Base-by-base conservation (phyloP, 2,113 vertebrate genomes). In the Formicarius rufipectus region DNA sequence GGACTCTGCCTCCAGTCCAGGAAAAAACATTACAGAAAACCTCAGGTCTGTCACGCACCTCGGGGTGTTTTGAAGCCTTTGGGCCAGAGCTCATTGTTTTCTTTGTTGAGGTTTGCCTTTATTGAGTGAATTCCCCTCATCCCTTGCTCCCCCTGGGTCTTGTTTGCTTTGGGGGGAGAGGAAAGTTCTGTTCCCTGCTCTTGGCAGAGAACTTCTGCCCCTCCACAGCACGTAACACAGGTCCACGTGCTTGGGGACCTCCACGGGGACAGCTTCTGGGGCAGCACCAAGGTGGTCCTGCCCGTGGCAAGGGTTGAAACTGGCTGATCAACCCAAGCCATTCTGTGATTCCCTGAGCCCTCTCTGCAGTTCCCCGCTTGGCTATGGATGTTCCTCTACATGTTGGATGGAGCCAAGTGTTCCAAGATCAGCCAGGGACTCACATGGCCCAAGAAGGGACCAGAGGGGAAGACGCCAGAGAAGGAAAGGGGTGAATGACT, bases 191-290 rank as follows among this genome's bases (percentile, higher is more conserved):
- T 6, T 35, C 71, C 45, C 35, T 39, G 68, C 68, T 55, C 64
- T 8, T 58, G 91, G 86, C 67, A 78, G 64, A 28, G 66, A 66
- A 3, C 17, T 37, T 25, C 63, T 59, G 73, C 44, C 21, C 42
- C 25, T 28, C 69, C n/a, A 4, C 9, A 3, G 39, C 0, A 0
- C 1, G 2, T 8, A 3, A 12, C 1, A 5, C 2, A 1, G 42
- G 14, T n/a, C 81, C 45, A 1, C 0, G 37, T 27, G 53, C 12
- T 4, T 20, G 37, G 72, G 59, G 40, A 79, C 67, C 17, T 28
- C 25, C 22, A 2, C 42, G 85, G 77, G 33, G 69, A 44, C 44
- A 74, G 40, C 47, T 63, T 7, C 8, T 20, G 40, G 76, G 35
- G 30, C 59, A 64, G 59, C 50, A 80, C 42, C 9, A 13, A 5